Conservation (phyloP, 2,797 vertebrate genomes). For the Pangasius macronema region DNA sequence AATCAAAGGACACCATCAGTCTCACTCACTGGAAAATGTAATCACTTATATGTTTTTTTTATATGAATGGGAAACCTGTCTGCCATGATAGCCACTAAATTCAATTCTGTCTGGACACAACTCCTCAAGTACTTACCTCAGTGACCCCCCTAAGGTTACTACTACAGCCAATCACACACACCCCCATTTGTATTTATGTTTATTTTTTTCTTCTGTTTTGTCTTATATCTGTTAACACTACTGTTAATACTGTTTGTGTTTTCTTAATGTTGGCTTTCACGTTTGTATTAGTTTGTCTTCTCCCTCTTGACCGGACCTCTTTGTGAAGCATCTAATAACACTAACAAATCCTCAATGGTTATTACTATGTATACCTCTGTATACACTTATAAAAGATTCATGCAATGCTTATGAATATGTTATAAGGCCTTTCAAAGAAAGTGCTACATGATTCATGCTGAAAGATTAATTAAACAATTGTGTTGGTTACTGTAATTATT, state of each 20-base stretch:
- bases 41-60: neutral
- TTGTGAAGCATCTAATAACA: neutral
- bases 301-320: neutral
- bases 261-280: neutral
- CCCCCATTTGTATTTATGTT: neutral
- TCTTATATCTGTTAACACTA: neutral
- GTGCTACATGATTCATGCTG: neutral
- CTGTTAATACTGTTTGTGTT: neutral
- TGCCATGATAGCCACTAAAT: neutral
- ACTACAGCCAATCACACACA: neutral
- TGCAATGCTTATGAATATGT: slow-evolving; percentile 10
- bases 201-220: neutral
- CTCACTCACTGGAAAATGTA: neutral
- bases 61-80: slow-evolving; percentile 5
- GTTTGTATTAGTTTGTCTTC: neutral
- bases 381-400: neutral
- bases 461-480: neutral
- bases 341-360: neutral
- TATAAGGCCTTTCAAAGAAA: neutral
- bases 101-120: neutral
- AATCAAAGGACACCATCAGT: neutral
- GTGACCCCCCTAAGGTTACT: neutral
- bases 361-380: neutral
- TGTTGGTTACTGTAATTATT: neutral
- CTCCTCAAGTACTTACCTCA: neutral